Evolutionary conservation across 2,797 vertebrate species (phyloP).

Genomic region (Rhincodon typus): DNA sequence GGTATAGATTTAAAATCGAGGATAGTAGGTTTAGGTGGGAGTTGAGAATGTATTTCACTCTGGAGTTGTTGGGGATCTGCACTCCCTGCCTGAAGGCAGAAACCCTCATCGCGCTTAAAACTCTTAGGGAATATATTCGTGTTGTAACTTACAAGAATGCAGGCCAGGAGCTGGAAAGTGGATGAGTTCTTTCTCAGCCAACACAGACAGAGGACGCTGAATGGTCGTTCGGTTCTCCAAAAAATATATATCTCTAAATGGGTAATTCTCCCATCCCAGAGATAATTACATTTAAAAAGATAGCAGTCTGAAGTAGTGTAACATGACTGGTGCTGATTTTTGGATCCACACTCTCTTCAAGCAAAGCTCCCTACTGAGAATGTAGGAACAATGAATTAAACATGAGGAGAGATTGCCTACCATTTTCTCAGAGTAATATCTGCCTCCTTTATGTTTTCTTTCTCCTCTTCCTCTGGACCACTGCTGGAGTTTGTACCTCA

Average conservation of each 20-base stretch:
- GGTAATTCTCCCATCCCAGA: background rate
- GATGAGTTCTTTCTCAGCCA: background rate
- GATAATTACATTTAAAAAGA: too few species aligned
- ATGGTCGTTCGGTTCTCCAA: background rate
- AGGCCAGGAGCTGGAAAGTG: background rate
- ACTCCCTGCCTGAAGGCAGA: background rate
- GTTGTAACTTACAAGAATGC: background rate
- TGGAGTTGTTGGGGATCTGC: background rate
- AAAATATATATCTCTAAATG: background rate
- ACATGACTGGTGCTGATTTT: background rate
- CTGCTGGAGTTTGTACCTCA: background rate
- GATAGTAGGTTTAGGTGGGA: background rate
- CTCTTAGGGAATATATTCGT: background rate
- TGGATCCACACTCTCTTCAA: background rate
- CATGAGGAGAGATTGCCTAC: background rate
- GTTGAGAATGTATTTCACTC: background rate
- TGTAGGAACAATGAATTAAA: background rate
- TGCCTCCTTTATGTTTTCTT: background rate
- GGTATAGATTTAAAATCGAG: background rate
- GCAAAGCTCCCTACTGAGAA: background rate
- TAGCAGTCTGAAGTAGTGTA: background rate
- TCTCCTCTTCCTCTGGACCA: background rate
- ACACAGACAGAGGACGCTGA: background rate
- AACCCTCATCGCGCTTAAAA: background rate
- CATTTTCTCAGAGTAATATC: background rate